phyloP scores from a whole-genome alignment of 2,797 vertebrate genomes.

The Argyrosomus regius region DNA sequence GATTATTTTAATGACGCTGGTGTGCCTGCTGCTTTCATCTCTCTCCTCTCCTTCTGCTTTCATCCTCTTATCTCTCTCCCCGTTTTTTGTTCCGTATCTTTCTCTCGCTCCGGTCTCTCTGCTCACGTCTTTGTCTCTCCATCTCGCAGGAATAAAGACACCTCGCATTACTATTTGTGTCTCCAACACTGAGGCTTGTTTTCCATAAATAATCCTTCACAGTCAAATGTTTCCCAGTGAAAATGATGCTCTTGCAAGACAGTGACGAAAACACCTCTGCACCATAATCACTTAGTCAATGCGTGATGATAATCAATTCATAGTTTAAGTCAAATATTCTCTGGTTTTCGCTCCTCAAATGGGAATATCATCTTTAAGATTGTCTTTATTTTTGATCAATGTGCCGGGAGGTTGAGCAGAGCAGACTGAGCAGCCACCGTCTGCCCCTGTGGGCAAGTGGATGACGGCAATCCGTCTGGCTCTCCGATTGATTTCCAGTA shows the following conservation, averaged over 20 bases:
- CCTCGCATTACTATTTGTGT: conserved; percentile 41
- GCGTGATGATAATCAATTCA: neutral
- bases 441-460: too few species aligned
- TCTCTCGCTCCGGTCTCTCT: neutral
- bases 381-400: too few species aligned
- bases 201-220: conserved; percentile 47
- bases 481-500: too few species aligned
- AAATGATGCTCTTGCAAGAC: conserved; percentile 5
- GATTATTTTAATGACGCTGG: conserved; percentile 74
- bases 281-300: too few species aligned
- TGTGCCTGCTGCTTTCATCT: conserved; percentile 73
- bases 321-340: neutral
- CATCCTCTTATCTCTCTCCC: conserved; percentile 57
- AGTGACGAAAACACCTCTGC: conserved; percentile 1
- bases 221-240: neutral
- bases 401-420: too few species aligned
- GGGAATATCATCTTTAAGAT: too few species aligned
- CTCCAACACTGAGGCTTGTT: conserved; percentile 17
- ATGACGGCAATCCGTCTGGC: too few species aligned
- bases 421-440: too few species aligned
- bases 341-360: too few species aligned
- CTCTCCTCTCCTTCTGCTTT: conserved; percentile 37
- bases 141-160: conserved; percentile 32
- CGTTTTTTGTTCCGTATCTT: conserved; percentile 33
- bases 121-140: conserved; percentile 22